Base-by-base conservation (phyloP, 2,888 invertebrate species). In the Glaucopsyche alexis region DNA sequence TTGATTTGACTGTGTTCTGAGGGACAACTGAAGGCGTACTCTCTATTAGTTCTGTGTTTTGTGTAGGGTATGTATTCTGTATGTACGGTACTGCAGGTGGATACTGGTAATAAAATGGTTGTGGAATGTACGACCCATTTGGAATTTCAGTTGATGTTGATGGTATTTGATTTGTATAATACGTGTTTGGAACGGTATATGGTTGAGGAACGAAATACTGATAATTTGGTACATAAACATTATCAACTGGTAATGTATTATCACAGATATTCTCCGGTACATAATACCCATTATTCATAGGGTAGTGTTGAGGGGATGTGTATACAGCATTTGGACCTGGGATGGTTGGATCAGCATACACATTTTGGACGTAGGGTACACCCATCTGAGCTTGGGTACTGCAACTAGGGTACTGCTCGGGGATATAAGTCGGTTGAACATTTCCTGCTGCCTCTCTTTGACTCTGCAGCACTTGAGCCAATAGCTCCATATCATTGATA, bases 401-500 rank as follows among this genome's bases (percentile, higher is more conserved):
- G 85, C 88, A 89, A 77, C 84, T 88, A 1, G 86, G 80, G 74
- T 82, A 80, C 19, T 87, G 86, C 3, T 89, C 86, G 9, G 82
- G 79, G 13, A 77, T 78, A 78, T 84, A 87, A 6, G 76, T 73
- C 6, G 79, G 75, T 38, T 83, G 84, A 78, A 87, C 86, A 74
- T 83, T 87, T 7, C 83, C 81, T 16, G 81, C 74, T 0, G 89
- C 85, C 7, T 87, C 86, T 74, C 84, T 83, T 83, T 95, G 87
- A 79, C 84, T 87, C 77, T 91, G 90, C 76, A 95, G 84, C 67
- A 98, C 97, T 87, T 97, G 96, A 14, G 98, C 98, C 77, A 98
- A 90, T 84, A 97, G 95, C 87, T 97, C 98, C 94, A 98, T 95
- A 83, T 98, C 98, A 90, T 98, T 98, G 75, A 98, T 96, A 64